Percentiles rank a stretch among this genome's conserved stretches.
These are phyloP conservation scores for Eulemur macaco DNA, from an alignment of 2,113 vertebrate species.

Conservation along the genomic window DNA sequence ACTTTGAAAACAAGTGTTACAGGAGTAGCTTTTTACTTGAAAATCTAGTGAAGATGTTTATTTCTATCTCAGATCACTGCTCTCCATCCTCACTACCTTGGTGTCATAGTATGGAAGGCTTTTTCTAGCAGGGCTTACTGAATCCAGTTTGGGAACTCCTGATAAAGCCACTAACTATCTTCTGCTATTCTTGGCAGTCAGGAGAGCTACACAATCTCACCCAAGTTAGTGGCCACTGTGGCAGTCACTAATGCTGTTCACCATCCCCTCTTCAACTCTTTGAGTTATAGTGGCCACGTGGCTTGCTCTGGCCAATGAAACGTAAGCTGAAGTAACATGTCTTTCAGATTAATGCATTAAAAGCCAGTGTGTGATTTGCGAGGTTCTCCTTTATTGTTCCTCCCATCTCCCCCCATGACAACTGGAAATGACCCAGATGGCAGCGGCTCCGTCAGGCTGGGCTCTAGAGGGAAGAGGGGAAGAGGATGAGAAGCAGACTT, in stretches of 20 bases:
- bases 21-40: neutral
- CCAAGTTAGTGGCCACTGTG: neutral
- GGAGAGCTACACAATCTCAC: neutral
- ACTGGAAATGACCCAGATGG: neutral
- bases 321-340: neutral
- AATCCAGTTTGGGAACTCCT: neutral
- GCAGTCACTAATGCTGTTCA: neutral
- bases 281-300: neutral
- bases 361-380: neutral
- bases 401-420: neutral
- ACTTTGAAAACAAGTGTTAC: neutral
- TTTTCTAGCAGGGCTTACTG: neutral
- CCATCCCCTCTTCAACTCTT: neutral
- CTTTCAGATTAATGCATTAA: neutral
- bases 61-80: neutral
- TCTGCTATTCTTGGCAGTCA: neutral
- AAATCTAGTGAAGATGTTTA: neutral
- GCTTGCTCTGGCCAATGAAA: neutral
- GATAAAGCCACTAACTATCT: neutral
- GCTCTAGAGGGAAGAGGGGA: neutral
- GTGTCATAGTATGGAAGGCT: neutral
- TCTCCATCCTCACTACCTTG: neutral
- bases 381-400: neutral
- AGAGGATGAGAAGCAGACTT: neutral
- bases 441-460: neutral